Evolutionary conservation across 2,797 vertebrate species (phyloP).

Genomic region (Spinibarbus caldwelli): DNA sequence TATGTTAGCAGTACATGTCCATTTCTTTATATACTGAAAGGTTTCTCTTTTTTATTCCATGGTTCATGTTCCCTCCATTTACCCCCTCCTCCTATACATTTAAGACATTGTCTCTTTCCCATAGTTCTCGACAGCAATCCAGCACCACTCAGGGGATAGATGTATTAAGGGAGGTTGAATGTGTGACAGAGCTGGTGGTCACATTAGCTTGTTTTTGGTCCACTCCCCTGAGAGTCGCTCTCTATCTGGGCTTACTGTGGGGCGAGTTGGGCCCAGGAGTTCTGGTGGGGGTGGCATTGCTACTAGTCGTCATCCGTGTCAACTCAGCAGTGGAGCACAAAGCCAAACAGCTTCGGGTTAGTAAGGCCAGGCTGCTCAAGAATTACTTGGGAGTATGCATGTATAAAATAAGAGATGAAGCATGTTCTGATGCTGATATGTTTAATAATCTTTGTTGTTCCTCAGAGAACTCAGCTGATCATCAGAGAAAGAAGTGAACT

Average conservation of each 20-base stretch:
- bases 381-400: background rate
- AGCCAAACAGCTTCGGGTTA: conserved; percentile 70
- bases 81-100: conserved; percentile 21
- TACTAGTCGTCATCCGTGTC: conserved; percentile 70
- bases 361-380: conserved; percentile 15
- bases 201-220: conserved; percentile 71
- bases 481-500: conserved; percentile 70
- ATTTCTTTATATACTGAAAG: conserved; percentile 12
- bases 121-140: conserved; percentile 60
- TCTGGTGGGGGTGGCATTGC: conserved; percentile 65
- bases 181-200: conserved; percentile 68
- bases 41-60: conserved; percentile 17
- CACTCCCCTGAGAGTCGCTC: conserved; percentile 69
- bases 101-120: conserved; percentile 69
- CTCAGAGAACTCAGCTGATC: conserved; percentile 69
- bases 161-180: conserved; percentile 68
- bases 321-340: conserved; percentile 66
- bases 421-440: background rate
- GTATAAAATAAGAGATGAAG: background rate
- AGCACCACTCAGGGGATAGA: conserved; percentile 58
- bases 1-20: no score
- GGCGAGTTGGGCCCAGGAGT: conserved; percentile 68
- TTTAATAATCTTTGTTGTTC: conserved; percentile 2
- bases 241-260: conserved; percentile 70
- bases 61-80: background rate